A percentile compares a stretch with the other conserved stretches of the same genome.
These are phyloP conservation scores for Argopecten irradians DNA, from an alignment of 1,140 invertebrate species.

Conservation along the genomic window DNA sequence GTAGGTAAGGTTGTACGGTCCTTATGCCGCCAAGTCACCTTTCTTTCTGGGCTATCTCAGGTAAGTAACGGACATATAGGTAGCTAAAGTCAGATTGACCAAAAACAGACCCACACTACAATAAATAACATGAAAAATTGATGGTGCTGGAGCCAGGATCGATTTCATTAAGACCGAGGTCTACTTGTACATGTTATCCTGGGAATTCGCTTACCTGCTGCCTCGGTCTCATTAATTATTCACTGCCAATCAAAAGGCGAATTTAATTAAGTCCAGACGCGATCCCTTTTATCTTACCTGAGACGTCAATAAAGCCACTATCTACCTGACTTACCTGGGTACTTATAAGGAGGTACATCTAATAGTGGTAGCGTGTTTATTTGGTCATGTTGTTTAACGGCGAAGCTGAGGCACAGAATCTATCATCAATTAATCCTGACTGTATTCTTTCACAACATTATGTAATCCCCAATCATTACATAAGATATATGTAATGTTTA, in stretches of 20 bases:
- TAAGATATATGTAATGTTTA: neutral
- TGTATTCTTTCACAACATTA: neutral
- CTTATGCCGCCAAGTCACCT: neutral
- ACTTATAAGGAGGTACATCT: neutral
- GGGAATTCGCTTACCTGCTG: neutral
- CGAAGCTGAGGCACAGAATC: neutral
- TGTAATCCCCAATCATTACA: neutral
- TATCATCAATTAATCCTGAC: neutral
- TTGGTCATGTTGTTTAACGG: neutral
- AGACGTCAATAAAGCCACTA: neutral
- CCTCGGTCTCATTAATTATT: neutral
- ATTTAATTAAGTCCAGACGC: neutral
- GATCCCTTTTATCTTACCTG: conserved; percentile 9
- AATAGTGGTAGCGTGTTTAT: too few species aligned
- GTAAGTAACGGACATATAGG: neutral
- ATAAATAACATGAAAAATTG: conserved; percentile 13
- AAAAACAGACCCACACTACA: neutral
- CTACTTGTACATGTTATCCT: neutral
- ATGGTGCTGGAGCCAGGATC: neutral
- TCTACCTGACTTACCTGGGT: neutral
- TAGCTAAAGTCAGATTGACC: neutral
- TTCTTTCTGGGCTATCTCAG: neutral
- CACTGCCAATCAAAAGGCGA: neutral
- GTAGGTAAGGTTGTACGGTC: neutral
- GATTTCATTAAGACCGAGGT: conserved; percentile 16